Evolutionary conservation across 2,113 vertebrate species (phyloP).

Genomic region (Hippoglossus stenolepis): DNA sequence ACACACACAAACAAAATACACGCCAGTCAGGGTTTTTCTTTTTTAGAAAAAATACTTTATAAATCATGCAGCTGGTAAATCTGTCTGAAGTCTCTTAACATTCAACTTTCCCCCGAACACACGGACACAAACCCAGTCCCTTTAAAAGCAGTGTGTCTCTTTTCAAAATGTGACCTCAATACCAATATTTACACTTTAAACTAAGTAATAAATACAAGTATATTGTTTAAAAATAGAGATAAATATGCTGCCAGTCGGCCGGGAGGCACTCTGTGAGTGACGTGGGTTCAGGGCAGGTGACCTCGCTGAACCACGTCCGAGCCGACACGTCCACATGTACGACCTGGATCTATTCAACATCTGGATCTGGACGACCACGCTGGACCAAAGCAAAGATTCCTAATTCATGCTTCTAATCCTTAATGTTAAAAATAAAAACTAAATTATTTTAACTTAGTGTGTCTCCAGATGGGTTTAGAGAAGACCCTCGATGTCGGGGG

Average conservation of each 20-base stretch:
- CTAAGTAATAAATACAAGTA: conserved; percentile 81
- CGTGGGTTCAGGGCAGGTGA: conserved; percentile 6
- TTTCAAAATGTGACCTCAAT: conserved; percentile 47
- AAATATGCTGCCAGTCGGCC: conserved; percentile 64
- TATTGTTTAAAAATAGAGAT: conserved; percentile 62
- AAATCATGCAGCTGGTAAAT: conserved; percentile 77
- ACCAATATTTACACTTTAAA: conserved; percentile 75
- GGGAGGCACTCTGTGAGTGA: neutral
- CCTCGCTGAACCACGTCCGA: conserved; percentile 40
- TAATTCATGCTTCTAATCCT: too few relatives aligned
- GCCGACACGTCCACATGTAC: neutral
- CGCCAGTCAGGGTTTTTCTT: conserved; percentile 31
- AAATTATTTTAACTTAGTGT: too few relatives aligned
- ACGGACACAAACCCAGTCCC: conserved; percentile 4
- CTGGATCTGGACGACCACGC: too few relatives aligned
- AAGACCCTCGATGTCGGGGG: too few relatives aligned
- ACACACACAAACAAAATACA: neutral
- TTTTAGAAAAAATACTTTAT: conserved; percentile 82
- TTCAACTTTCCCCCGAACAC: conserved; percentile 31
- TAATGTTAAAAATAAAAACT: too few relatives aligned
- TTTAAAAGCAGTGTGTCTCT: conserved; percentile 40
- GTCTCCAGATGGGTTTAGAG: too few relatives aligned
- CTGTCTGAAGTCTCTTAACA: conserved; percentile 26
- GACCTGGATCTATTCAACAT: neutral
- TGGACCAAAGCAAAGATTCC: too few relatives aligned